Conservation (phyloP, 2,888 invertebrate species). For the Eilema griseolum region DNA sequence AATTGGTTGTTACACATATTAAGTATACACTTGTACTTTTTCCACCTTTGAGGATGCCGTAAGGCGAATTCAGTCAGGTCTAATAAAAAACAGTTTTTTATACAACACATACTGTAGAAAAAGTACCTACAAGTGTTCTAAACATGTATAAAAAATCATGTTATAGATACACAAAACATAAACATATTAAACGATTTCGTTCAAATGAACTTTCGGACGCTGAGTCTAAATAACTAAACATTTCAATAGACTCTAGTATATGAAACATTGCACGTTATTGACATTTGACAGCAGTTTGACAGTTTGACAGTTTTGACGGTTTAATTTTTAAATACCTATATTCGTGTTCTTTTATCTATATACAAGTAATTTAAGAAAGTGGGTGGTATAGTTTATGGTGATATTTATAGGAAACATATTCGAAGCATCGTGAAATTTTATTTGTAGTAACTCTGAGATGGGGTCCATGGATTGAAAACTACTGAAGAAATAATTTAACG, state of each 20-base stretch:
- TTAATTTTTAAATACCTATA: background rate
- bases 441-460: constrained; percentile 63
- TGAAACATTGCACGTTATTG: background rate
- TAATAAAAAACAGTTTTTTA: too few species aligned
- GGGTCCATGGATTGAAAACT: constrained; percentile 68
- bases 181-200: too few species aligned
- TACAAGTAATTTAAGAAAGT: background rate
- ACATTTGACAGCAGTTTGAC: background rate
- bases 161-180: too few species aligned
- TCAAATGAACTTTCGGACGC: too few species aligned
- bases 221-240: background rate
- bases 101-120: too few species aligned
- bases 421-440: constrained; percentile 34
- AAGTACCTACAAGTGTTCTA: too few species aligned
- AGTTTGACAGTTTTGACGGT: background rate
- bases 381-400: background rate
- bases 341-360: background rate
- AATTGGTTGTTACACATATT: too few species aligned
- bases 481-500: constrained; percentile 54
- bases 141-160: too few species aligned
- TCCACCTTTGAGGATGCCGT: too few species aligned
- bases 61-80: too few species aligned
- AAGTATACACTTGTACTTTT: too few species aligned
- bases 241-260: background rate
- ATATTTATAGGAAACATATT: constrained; percentile 25